Percentiles rank a stretch among this genome's conserved stretches.
Evolutionary conservation across 2,888 invertebrate genomes (phyloP).

Genomic region (Plusia festucae): DNA sequence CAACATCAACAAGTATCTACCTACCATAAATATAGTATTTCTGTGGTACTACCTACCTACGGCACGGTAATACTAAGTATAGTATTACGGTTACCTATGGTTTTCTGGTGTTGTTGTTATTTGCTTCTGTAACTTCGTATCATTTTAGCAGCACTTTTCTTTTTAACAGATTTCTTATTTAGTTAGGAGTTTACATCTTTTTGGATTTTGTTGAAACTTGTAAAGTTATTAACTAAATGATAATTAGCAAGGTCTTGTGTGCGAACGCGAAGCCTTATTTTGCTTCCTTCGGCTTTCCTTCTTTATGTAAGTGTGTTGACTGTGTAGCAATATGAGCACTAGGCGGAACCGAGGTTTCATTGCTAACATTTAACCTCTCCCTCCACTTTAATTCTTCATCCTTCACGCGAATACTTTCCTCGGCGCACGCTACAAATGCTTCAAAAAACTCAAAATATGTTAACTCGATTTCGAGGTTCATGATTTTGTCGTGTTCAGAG

Average conservation of each 20-base stretch:
- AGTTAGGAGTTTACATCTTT: neutral
- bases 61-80: too few species aligned
- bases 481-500: slow-evolving; percentile 70
- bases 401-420: slow-evolving; percentile 75
- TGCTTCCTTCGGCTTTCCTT: slow-evolving; percentile 24
- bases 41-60: too few species aligned
- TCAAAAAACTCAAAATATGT: slow-evolving; percentile 91
- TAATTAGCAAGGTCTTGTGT: neutral
- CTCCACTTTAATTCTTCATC: slow-evolving; percentile 68
- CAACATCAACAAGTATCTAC: neutral
- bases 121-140: too few species aligned
- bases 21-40: too few species aligned
- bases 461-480: slow-evolving; percentile 86
- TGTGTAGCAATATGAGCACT: slow-evolving; percentile 36
- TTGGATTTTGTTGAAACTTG: neutral
- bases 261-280: neutral
- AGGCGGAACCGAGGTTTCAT: slow-evolving; percentile 33
- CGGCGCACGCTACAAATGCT: slow-evolving; percentile 82
- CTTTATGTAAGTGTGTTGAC: slow-evolving; percentile 4
- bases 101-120: too few species aligned
- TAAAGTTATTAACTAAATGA: neutral
- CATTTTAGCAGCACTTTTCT: too few species aligned
- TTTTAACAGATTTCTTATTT: too few species aligned
- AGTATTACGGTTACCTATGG: neutral
- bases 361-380: slow-evolving; percentile 52